phyloP scores from a whole-genome alignment of 2,797 vertebrate genomes.

The Streptopelia turtur region DNA sequence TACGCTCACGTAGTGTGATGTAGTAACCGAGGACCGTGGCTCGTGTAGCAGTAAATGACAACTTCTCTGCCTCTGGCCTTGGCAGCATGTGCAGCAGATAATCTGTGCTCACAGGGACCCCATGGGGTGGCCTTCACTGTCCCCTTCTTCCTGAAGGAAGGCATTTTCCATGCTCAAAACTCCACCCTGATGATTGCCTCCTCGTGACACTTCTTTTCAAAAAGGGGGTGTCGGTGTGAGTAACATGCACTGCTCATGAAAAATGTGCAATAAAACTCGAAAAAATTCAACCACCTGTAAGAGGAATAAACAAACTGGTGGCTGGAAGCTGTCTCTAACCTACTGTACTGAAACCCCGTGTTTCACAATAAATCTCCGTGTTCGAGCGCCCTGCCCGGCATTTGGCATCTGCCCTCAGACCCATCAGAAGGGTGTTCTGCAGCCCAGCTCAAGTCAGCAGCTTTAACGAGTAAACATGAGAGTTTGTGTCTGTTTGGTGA shows the following conservation, averaged over 20 bases:
- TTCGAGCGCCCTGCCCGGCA: fast-evolving
- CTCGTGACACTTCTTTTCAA: background rate
- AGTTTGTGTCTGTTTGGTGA: constrained; percentile 28
- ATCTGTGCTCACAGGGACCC: background rate
- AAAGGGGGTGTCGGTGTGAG: fast-evolving
- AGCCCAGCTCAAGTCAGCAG: fast-evolving
- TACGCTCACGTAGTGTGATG: fast-evolving
- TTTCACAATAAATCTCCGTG: background rate
- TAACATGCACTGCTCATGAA: background rate
- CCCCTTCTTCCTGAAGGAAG: background rate
- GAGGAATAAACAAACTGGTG: background rate
- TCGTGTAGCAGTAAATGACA: background rate
- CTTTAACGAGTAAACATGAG: background rate
- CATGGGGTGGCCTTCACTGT: fast-evolving
- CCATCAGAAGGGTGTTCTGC: background rate
- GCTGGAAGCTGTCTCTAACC: background rate
- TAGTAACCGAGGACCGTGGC: background rate
- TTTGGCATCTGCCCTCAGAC: background rate
- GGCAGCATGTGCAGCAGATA: background rate
- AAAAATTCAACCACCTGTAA: background rate
- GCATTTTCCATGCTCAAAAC: background rate
- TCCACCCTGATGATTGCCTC: fast-evolving
- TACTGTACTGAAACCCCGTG: background rate
- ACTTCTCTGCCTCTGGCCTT: background rate
- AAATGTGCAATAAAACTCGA: fast-evolving